Percentiles rank a stretch among this genome's conserved stretches.
Conservation (phyloP, 2,797 vertebrate species). For the Iguana delicatissima region DNA sequence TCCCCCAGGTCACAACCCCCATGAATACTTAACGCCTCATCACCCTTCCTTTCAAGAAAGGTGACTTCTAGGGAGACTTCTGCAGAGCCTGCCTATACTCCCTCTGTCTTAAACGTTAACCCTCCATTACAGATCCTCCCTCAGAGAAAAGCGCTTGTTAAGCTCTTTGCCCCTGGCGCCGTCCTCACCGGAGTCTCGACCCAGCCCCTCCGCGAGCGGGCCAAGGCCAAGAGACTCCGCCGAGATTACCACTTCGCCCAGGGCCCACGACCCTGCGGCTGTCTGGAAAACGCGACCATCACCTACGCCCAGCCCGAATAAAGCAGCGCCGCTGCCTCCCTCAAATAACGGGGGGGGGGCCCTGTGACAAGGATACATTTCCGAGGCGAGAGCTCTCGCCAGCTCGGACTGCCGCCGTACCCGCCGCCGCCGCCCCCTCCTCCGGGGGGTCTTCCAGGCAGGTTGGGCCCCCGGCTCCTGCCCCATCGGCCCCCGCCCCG, state of each 20-base stretch:
- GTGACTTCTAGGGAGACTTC: too few relatives aligned
- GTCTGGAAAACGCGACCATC: too few relatives aligned
- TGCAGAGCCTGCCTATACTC: neutral
- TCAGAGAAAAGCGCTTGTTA: neutral
- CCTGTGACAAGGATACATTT: conserved; percentile 89
- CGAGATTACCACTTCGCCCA: too few relatives aligned
- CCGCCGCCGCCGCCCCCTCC: conserved; percentile 67
- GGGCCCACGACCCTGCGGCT: too few relatives aligned
- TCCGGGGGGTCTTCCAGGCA: conserved; percentile 71
- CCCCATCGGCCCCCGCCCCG: conserved; percentile 83
- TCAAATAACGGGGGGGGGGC: neutral
- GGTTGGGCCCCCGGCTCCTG: conserved; percentile 78
- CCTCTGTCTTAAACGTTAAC: neutral
- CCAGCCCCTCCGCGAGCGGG: neutral
- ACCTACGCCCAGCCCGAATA: too few relatives aligned
- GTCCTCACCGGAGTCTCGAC: neutral
- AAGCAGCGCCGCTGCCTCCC: neutral
- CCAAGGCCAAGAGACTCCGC: neutral
- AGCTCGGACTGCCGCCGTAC: conserved; percentile 77
- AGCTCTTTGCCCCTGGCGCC: neutral
- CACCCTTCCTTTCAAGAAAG: neutral
- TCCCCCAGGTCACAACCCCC: too few relatives aligned
- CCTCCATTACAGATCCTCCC: neutral
- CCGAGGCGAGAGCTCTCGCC: conserved; percentile 85
- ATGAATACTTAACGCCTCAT: neutral